Conservation (phyloP, 92 coral and sea anemone genomes). For the Epizoanthus rinbou region DNA sequence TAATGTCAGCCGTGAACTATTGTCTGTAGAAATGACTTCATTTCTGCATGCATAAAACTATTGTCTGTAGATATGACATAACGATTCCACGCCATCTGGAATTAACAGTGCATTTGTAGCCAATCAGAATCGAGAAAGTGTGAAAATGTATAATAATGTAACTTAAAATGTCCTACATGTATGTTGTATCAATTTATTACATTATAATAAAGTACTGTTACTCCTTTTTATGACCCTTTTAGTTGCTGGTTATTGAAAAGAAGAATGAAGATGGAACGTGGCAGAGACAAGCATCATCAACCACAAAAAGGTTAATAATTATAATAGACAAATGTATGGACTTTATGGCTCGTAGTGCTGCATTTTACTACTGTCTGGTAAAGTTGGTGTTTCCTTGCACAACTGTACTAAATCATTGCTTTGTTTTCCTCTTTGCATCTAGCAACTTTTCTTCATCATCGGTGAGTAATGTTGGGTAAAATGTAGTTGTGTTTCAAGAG, state of each 20-base stretch:
- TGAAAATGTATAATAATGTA: no score
- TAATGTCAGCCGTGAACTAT: no score
- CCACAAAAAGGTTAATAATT: conserved; percentile 44
- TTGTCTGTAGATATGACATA: no score
- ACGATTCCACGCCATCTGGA: no score
- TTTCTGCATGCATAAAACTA: no score
- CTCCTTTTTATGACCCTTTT: background rate
- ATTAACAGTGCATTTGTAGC: no score
- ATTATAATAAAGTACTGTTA: no score
- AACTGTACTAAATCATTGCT: background rate
- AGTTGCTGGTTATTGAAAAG: conserved; percentile 85
- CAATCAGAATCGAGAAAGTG: no score
- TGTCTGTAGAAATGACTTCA: no score
- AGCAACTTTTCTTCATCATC: conserved; percentile 89
- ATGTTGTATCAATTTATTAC: no score
- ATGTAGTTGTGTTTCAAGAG: background rate
- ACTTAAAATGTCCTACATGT: no score
- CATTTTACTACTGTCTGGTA: background rate
- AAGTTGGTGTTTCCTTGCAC: background rate
- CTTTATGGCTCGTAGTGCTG: background rate
- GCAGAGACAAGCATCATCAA: conserved; percentile 77
- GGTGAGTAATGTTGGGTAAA: conserved; percentile 59
- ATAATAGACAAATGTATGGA: background rate
- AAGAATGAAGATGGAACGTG: conserved; percentile 96
- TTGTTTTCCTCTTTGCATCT: conserved; percentile 32